phyloP scores from a whole-genome alignment of 2,888 invertebrate species.

The Drosophila meridiana region DNA sequence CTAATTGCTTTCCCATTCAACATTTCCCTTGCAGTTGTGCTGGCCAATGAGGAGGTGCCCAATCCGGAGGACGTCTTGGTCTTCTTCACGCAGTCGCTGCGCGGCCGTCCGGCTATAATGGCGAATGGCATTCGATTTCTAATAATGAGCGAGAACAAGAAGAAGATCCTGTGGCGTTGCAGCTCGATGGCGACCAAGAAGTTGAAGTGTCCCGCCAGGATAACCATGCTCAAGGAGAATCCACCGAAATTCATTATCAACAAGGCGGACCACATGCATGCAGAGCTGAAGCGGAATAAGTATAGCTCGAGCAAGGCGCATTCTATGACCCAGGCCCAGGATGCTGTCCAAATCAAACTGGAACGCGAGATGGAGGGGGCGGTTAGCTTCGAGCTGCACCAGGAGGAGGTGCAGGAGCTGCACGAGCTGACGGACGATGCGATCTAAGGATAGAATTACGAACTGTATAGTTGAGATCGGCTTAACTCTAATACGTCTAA shows the following conservation, averaged over 20 bases:
- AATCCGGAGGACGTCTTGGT: constrained; percentile 83
- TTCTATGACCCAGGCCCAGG: constrained; percentile 37
- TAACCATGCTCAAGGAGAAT: constrained; percentile 84
- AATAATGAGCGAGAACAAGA: constrained; percentile 85
- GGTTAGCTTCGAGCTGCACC: constrained; percentile 70
- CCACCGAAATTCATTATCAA: constrained; percentile 85
- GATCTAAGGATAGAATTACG: constrained; percentile 39
- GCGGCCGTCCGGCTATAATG: constrained; percentile 85
- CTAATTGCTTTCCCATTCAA: constrained; percentile 1
- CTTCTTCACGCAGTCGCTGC: constrained; percentile 84
- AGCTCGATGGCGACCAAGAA: constrained; percentile 85
- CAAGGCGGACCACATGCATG: constrained; percentile 84
- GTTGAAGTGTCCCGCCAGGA: constrained; percentile 85
- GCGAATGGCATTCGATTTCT: constrained; percentile 85
- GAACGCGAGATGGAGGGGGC: constrained; percentile 70
- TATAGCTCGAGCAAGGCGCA: constrained; percentile 82
- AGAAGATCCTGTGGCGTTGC: constrained; percentile 85
- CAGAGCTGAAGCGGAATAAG: constrained; percentile 84
- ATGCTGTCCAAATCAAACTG: constrained; percentile 62
- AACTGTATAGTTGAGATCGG: constrained; percentile 38
- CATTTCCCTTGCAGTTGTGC: constrained; percentile 76
- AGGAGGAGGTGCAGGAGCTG: constrained; percentile 61
- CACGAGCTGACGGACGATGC: constrained; percentile 59
- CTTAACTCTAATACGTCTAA: constrained; percentile 34
- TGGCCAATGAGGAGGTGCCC: constrained; percentile 82